phyloP scores from a whole-genome alignment of 2,797 vertebrate species.

The Neosalanx taihuensis region DNA sequence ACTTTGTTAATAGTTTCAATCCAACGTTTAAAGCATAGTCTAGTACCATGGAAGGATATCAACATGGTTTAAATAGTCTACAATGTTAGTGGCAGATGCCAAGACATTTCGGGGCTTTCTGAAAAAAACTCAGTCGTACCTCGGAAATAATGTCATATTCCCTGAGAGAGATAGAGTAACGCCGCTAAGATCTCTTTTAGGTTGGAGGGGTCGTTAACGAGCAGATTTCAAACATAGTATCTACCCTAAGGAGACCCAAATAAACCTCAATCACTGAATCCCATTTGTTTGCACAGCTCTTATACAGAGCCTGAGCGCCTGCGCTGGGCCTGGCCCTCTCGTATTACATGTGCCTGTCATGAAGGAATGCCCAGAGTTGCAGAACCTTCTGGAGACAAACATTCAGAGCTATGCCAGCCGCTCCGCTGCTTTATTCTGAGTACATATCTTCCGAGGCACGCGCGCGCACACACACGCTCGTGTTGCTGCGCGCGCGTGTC shows the following conservation, averaged over 20 bases:
- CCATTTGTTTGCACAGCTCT: constrained; percentile 43
- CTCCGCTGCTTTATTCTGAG: constrained; percentile 31
- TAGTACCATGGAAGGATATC: too few relatives aligned
- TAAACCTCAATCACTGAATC: constrained; percentile 41
- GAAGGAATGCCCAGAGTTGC: constrained; percentile 17
- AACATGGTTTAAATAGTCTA: too few relatives aligned
- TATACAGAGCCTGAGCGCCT: constrained; percentile 17
- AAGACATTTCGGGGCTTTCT: too few relatives aligned
- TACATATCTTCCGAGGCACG: constrained; percentile 61
- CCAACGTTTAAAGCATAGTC: too few relatives aligned
- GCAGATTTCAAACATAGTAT: constrained; percentile 17
- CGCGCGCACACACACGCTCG: constrained; percentile 20
- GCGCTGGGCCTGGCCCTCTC: constrained; percentile 31
- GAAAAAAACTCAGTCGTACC: neutral
- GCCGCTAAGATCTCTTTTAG: neutral
- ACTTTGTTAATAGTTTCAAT: neutral
- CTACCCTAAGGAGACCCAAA: constrained; percentile 36
- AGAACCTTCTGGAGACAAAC: constrained; percentile 20
- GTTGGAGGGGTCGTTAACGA: neutral
- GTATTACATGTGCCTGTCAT: constrained; percentile 29
- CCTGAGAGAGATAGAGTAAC: neutral
- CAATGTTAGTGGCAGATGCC: too few relatives aligned
- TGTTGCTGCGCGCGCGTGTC: too few relatives aligned
- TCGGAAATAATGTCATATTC: neutral
- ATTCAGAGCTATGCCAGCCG: constrained; percentile 18